Evolutionary conservation across 2,797 vertebrate species (phyloP).

Genomic region (Bovichtus diacanthus): DNA sequence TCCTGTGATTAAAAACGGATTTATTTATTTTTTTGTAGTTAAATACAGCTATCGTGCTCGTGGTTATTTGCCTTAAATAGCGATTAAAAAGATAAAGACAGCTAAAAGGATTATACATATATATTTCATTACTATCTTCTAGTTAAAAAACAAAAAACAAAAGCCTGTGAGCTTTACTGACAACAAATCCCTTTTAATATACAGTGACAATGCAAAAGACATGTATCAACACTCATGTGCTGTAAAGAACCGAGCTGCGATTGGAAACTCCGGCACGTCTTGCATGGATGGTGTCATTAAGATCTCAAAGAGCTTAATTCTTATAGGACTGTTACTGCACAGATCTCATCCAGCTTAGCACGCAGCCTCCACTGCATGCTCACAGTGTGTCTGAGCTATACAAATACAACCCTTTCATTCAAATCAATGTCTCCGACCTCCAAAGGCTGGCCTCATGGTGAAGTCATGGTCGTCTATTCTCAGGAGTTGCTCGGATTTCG

Average conservation of each 20-base stretch:
- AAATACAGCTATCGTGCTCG: slow-evolving; percentile 25
- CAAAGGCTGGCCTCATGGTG: slow-evolving; percentile 98
- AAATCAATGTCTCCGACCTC: slow-evolving; percentile 86
- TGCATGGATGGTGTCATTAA: slow-evolving; percentile 46
- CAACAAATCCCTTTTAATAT: slow-evolving; percentile 62
- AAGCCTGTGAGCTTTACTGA: slow-evolving; percentile 50
- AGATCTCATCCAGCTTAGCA: slow-evolving; percentile 25
- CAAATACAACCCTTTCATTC: not conserved
- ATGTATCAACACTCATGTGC: slow-evolving; percentile 43
- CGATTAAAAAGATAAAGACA: slow-evolving; percentile 23
- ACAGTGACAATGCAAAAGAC: slow-evolving; percentile 48
- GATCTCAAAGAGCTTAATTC: slow-evolving; percentile 57
- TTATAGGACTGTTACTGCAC: slow-evolving; percentile 19
- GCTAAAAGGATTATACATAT: slow-evolving; percentile 26
- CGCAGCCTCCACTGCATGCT: not conserved
- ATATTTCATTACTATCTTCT: slow-evolving; percentile 15
- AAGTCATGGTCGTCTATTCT: slow-evolving; percentile 98
- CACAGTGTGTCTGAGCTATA: not conserved
- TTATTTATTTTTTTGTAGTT: no score
- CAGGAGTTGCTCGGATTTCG: slow-evolving; percentile 96
- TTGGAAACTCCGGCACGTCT: slow-evolving; percentile 47
- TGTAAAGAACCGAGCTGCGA: slow-evolving; percentile 47
- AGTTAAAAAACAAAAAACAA: slow-evolving; percentile 55
- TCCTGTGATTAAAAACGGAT: slow-evolving; percentile 33
- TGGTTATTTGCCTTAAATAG: slow-evolving; percentile 7